Evolutionary conservation across 2,888 invertebrate species (phyloP), one percentile per base, ranked within the genome.

Genomic region (Ophion ventricosus): DNA sequence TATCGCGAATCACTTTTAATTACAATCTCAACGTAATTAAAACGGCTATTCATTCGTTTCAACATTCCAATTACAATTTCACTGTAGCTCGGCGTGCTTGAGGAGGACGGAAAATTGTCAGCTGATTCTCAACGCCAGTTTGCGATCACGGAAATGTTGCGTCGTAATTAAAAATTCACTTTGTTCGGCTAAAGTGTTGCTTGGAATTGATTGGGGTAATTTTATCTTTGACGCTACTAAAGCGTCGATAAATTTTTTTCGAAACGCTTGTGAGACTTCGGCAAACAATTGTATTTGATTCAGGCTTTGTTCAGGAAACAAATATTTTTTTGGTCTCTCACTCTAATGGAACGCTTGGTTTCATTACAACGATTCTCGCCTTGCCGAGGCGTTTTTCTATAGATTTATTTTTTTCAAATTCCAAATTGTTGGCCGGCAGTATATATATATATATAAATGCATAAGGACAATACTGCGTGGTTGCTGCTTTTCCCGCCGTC

Each of bases 401-500:
- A n/a, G n/a, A n/a, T n/a, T n/a, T n/a, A n/a, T n/a, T n/a, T n/a
- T n/a, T n/a, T n/a, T n/a, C n/a, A n/a, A n/a, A n/a, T n/a, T n/a
- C n/a, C n/a, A n/a, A n/a, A n/a, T n/a, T n/a, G n/a, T n/a, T n/a
- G n/a, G n/a, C n/a, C n/a, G n/a, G n/a, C n/a, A n/a, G n/a, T 40
- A 40, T 66, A 23, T 66, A 23, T 66, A 23, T 66, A 7, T 43
- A 25, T 20, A 29, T 70, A 40, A 40, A 40, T 40, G 29, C 4
- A 72, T 26, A 63, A 77, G 69, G 75, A 59, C 17, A 69, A 67
- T 69, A 26, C 69, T 23, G 40, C 43, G 70, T 69, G 17, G 64
- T 49, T 57, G 75, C 54, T 59, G 29, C 61, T 75, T 84, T 81
- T 87, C 83, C 83, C 87, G 80, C 86, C 86, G 80, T 85, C 83